Evolutionary conservation across 2,797 vertebrate species (phyloP).

Genomic region (Micropoecilia bifurca): DNA sequence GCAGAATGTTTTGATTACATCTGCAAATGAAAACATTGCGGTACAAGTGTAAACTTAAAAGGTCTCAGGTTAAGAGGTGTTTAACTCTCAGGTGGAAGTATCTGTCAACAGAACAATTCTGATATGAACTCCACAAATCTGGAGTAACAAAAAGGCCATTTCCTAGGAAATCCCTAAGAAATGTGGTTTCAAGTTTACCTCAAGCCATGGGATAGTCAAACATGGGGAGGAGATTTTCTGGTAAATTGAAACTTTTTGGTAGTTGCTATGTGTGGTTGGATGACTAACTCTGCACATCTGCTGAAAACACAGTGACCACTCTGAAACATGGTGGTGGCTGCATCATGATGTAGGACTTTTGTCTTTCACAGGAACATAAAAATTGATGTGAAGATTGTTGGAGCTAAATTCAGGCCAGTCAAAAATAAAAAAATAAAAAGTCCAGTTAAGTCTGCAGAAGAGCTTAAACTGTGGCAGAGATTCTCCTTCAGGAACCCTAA

Average conservation of each 20-base stretch:
- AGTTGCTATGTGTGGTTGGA: not conserved
- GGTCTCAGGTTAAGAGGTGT: not conserved
- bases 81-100: not conserved
- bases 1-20: not conserved
- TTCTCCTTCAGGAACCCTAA: not conserved
- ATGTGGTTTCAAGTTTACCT: not conserved
- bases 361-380: not conserved
- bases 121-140: not conserved
- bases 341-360: not conserved
- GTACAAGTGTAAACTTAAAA: not conserved
- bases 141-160: not conserved
- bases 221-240: not conserved
- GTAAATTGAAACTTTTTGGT: not conserved
- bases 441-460: not conserved
- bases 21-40: not conserved
- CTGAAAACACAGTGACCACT: not conserved
- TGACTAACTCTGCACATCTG: not conserved
- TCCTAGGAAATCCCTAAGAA: not conserved
- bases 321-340: not conserved
- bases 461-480: not conserved
- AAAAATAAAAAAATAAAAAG: not conserved
- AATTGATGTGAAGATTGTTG: not conserved
- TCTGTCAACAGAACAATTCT: not conserved
- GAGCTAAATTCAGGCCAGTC: not conserved
- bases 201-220: not conserved